These are phyloP conservation scores for Eueides isabella DNA, from an alignment of 1,140 invertebrate genomes.

Conservation along the genomic window DNA sequence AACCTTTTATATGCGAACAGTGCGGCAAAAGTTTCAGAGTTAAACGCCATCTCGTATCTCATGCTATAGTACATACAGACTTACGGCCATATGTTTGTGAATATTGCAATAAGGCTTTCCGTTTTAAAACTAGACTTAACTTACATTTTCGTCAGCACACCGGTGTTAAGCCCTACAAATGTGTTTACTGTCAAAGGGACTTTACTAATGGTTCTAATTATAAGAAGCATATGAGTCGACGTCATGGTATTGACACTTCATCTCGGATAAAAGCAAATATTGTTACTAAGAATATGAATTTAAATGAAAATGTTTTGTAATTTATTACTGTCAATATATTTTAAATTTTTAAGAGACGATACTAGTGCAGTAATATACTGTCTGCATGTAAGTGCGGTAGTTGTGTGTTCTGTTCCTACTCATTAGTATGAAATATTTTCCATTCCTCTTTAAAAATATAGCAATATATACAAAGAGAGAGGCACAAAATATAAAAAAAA, in stretches of 20 bases:
- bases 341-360: too few species aligned
- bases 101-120: conserved; percentile 88
- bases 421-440: too few species aligned
- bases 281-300: conserved; percentile 15
- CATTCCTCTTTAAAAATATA: too few species aligned
- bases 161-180: conserved; percentile 85
- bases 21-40: conserved; percentile 89
- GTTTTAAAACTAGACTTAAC: conserved; percentile 87
- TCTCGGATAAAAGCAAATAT: conserved; percentile 32
- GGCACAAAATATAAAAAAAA: too few species aligned
- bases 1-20: conserved; percentile 89
- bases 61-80: conserved; percentile 89
- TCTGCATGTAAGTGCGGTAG: too few species aligned
- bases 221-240: conserved; percentile 89
- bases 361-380: too few species aligned
- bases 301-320: conserved; percentile 1
- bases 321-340: too few species aligned
- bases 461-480: too few species aligned
- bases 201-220: conserved; percentile 91
- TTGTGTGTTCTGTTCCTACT: too few species aligned
- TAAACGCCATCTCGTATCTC: conserved; percentile 75
- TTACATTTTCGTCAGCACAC: conserved; percentile 87
- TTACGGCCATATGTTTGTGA: conserved; percentile 91
- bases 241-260: conserved; percentile 84
- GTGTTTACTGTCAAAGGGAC: conserved; percentile 85